Conservation (phyloP, 2,113 vertebrate species). For the Narcine bancroftii region DNA sequence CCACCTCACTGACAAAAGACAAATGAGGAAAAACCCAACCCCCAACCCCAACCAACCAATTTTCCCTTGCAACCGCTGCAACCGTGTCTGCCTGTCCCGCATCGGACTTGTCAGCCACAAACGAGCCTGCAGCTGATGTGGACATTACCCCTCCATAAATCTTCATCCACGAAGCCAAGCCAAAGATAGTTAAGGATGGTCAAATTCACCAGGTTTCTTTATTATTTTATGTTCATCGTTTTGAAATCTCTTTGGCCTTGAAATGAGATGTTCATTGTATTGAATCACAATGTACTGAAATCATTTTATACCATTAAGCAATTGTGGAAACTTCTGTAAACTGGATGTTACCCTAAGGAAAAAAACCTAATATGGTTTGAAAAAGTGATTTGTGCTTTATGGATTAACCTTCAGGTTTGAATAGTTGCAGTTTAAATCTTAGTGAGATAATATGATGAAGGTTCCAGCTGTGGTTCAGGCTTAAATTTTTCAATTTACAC, state of each 20-base stretch:
- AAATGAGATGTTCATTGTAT: too few species aligned
- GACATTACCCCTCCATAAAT: too few species aligned
- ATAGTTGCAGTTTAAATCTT: conserved; percentile 29
- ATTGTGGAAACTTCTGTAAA: neutral
- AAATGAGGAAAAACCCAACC: too few species aligned
- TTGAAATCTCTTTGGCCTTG: neutral
- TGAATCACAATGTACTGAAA: neutral
- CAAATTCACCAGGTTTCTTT: neutral
- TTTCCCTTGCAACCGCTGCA: too few species aligned
- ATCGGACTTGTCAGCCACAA: too few species aligned
- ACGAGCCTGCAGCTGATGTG: too few species aligned
- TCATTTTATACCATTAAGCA: neutral
- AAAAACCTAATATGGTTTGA: neutral
- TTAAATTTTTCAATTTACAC: conserved; percentile 19
- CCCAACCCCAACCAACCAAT: too few species aligned
- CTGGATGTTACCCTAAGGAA: neutral
- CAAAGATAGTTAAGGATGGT: neutral
- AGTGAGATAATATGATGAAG: conserved; percentile 3
- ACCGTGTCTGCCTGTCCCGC: too few species aligned
- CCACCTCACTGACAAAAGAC: too few species aligned
- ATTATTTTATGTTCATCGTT: neutral
- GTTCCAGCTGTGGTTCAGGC: neutral
- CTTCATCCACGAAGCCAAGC: too few species aligned
- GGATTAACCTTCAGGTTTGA: conserved; percentile 25
- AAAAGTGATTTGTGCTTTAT: conserved; percentile 22